Evolutionary conservation across 2,797 vertebrate species (phyloP).

Genomic region (Kryptopterus vitreolus): DNA sequence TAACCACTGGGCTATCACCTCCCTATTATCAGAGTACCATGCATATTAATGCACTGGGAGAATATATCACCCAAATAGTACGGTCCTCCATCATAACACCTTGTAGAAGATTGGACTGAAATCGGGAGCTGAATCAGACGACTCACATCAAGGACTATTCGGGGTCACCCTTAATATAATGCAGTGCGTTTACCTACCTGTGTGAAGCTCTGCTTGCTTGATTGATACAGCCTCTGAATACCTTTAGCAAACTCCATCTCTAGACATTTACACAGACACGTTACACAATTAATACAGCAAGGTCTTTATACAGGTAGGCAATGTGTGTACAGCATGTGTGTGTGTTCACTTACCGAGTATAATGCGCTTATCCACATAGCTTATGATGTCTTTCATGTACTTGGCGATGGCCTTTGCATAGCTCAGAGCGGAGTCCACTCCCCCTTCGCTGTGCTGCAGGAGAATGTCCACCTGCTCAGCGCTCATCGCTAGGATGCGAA

Average conservation of each 20-base stretch:
- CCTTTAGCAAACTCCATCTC: slow-evolving; percentile 92
- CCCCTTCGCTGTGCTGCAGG: slow-evolving; percentile 89
- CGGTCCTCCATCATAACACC: too few relatives aligned
- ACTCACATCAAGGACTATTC: too few relatives aligned
- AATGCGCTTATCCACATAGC: slow-evolving; percentile 88
- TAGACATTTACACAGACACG: slow-evolving; percentile 55
- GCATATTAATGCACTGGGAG: too few relatives aligned
- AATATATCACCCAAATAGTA: too few relatives aligned
- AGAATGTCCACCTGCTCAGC: slow-evolving; percentile 85
- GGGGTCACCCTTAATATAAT: too few relatives aligned
- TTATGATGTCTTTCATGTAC: slow-evolving; percentile 93
- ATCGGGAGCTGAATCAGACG: too few relatives aligned
- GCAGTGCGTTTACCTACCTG: slow-evolving; percentile 68
- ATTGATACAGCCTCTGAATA: slow-evolving; percentile 87
- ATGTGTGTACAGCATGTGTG: too few relatives aligned
- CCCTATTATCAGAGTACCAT: too few relatives aligned
- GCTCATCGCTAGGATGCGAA: slow-evolving; percentile 62
- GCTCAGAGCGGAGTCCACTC: slow-evolving; percentile 84
- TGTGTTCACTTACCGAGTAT: slow-evolving; percentile 72
- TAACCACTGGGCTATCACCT: too few relatives aligned
- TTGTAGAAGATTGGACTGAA: too few relatives aligned
- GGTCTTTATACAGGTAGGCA: background rate
- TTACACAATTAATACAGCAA: background rate
- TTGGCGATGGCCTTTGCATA: slow-evolving; percentile 92
- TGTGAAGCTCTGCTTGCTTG: slow-evolving; percentile 84